These are phyloP conservation scores for Coelopa pilipes DNA, from an alignment of 2,888 invertebrate genomes.

Conservation along the genomic window DNA sequence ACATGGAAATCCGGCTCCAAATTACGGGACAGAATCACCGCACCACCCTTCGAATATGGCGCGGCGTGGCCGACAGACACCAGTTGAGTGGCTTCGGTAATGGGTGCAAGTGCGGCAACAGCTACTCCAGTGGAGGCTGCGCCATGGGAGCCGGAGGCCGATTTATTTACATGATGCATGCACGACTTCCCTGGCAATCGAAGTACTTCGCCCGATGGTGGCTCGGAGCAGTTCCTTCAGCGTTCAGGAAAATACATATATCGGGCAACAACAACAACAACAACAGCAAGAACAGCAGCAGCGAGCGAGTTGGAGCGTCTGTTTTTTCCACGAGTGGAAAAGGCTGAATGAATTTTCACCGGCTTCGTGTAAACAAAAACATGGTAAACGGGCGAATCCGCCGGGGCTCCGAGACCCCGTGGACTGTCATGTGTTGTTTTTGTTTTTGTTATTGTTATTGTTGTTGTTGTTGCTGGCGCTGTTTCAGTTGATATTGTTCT, in stretches of 20 bases:
- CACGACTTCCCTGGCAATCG: constrained; percentile 30
- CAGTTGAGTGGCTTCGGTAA: constrained; percentile 12
- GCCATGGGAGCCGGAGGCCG: background rate
- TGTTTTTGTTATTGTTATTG: constrained; percentile 12
- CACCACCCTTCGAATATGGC: background rate
- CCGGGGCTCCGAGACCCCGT: constrained; percentile 7
- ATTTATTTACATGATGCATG: constrained; percentile 33
- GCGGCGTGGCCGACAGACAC: too few species aligned
- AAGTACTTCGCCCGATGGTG: constrained; percentile 29
- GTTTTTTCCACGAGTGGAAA: constrained; percentile 12
- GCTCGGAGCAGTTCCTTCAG: background rate
- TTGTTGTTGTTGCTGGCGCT: background rate
- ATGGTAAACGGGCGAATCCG: background rate
- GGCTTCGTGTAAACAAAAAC: constrained; percentile 39
- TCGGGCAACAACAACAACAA: background rate
- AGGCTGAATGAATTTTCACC: constrained; percentile 29
- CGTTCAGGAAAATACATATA: background rate
- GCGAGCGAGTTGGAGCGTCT: background rate
- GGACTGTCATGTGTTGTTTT: constrained; percentile 33
- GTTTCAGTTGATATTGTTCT: constrained; percentile 14
- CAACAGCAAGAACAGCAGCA: background rate
- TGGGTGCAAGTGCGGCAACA: constrained; percentile 19
- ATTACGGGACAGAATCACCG: too few species aligned
- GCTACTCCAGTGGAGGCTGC: background rate
- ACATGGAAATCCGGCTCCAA: background rate